These are phyloP conservation scores for Psittacula echo DNA, from an alignment of 2,797 vertebrate genomes.

Conservation along the genomic window DNA sequence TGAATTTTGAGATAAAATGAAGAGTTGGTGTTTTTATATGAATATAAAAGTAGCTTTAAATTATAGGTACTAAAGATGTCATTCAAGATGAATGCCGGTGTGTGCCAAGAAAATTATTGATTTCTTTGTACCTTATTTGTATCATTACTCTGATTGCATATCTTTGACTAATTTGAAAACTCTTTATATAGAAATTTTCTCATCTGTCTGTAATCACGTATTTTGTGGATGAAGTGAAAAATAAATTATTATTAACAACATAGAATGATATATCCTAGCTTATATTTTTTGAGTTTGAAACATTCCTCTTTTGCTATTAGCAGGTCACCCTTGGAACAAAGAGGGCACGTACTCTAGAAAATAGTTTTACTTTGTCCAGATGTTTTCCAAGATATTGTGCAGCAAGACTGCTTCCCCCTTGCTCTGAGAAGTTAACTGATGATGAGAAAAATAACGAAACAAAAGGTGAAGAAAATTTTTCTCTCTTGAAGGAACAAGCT, in stretches of 20 bases:
- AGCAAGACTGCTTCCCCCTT: background rate
- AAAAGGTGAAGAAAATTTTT: background rate
- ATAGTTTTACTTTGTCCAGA: background rate
- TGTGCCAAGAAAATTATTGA: background rate
- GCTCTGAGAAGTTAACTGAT: background rate
- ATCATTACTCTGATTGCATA: background rate
- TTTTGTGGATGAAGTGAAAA: background rate
- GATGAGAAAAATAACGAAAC: slow-evolving; percentile 33
- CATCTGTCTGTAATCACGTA: background rate
- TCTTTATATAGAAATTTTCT: background rate
- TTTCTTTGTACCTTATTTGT: background rate
- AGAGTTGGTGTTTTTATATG: background rate
- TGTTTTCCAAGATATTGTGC: background rate
- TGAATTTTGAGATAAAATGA: background rate
- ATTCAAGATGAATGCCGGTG: background rate
- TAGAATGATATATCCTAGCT: background rate
- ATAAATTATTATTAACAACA: background rate
- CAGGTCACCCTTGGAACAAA: slow-evolving; percentile 45
- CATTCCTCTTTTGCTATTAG: background rate
- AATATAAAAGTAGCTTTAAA: background rate
- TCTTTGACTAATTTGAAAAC: background rate
- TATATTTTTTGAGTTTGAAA: background rate
- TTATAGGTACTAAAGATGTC: background rate
- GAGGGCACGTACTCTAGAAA: background rate
- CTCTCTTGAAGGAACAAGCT: background rate